Evolutionary conservation across 2,888 invertebrate species (phyloP).

Genomic region (Parasteatoda lunata): DNA sequence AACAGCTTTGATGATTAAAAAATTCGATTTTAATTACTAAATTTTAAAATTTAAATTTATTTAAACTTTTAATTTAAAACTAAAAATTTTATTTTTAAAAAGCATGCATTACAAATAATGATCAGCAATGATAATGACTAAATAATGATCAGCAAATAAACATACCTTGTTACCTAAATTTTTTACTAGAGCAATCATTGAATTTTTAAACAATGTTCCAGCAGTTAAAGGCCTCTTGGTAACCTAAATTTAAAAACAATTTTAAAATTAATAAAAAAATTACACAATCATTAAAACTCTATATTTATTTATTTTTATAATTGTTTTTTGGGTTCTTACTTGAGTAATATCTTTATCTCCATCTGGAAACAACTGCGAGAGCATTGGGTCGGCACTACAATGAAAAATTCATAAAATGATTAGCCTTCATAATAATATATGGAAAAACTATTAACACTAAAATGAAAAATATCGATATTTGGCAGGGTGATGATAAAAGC

Average conservation of each 20-base stretch:
- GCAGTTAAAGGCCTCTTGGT: constrained; percentile 96
- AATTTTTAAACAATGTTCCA: constrained; percentile 94
- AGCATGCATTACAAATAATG: neutral
- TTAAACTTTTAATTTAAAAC: too few species aligned
- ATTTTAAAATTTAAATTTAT: too few species aligned
- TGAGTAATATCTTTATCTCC: constrained; percentile 91
- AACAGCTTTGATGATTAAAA: too few species aligned
- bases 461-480: too few species aligned
- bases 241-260: constrained; percentile 78
- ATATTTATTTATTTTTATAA: neutral
- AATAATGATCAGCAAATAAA: neutral
- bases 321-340: constrained; percentile 76
- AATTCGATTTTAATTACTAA: too few species aligned
- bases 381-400: constrained; percentile 76
- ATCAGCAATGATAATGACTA: neutral
- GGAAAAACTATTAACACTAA: neutral
- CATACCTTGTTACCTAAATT: constrained; percentile 86
- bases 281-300: neutral
- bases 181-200: constrained; percentile 91
- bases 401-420: neutral
- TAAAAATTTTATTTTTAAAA: too few species aligned
- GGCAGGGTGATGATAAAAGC: too few species aligned
- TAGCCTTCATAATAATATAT: neutral
- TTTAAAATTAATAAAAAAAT: neutral
- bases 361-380: constrained; percentile 96